Conservation (phyloP, 2,888 invertebrate genomes). For the Embidobia sp. region DNA sequence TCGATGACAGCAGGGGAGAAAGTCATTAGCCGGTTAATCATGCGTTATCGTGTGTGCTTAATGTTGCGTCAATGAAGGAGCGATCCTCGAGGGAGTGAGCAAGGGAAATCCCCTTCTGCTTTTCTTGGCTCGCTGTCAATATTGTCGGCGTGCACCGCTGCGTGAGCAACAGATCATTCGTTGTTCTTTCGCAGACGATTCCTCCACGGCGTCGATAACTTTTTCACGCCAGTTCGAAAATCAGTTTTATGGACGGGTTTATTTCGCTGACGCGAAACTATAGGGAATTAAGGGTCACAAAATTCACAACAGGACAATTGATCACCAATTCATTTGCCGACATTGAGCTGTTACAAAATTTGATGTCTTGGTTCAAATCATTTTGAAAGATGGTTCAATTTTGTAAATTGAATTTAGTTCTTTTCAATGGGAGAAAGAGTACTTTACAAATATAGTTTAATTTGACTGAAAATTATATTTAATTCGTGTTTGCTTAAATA, state of each 20-base stretch:
- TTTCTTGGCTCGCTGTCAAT: conserved; percentile 77
- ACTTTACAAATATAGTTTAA: too few species aligned
- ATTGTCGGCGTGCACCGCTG: conserved; percentile 74
- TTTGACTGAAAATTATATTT: too few species aligned
- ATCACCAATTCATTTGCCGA: too few species aligned
- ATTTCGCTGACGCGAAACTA: not conserved
- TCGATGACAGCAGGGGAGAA: conserved; percentile 68
- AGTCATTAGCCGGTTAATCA: conserved; percentile 81
- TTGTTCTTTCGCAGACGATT: conserved; percentile 55
- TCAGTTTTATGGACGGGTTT: conserved; percentile 22
- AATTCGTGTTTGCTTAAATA: too few species aligned
- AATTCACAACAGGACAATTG: too few species aligned
- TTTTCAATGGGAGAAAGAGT: too few species aligned
- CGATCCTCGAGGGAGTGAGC: conserved; percentile 75
- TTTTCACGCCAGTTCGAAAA: conserved; percentile 38
- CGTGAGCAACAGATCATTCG: conserved; percentile 78
- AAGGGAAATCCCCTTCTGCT: conserved; percentile 69
- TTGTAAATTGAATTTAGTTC: too few species aligned
- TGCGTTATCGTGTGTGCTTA: conserved; percentile 81
- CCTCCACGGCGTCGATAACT: conserved; percentile 14
- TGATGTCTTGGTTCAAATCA: too few species aligned
- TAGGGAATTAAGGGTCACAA: too few species aligned
- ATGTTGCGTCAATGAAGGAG: conserved; percentile 81
- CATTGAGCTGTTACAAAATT: too few species aligned
- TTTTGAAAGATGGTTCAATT: too few species aligned